Base-by-base conservation (phyloP, 2,797 vertebrate genomes). In the Cyclura pinguis region DNA sequence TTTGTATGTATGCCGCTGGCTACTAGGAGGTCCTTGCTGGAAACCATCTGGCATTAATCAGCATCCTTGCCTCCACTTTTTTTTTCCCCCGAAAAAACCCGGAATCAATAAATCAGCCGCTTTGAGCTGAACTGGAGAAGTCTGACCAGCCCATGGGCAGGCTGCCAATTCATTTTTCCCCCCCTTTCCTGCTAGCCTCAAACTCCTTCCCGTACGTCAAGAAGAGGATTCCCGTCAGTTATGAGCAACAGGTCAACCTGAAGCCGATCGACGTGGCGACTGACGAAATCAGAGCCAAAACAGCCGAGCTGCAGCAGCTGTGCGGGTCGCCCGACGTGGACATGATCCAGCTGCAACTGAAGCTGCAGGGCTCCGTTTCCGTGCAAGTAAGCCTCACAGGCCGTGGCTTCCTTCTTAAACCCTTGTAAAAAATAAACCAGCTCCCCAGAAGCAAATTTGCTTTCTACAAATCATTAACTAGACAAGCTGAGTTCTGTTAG, bases 281-380 rank as follows among this genome's bases (percentile, higher is more conserved):
- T 0, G 99, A 99, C 69, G 98, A 99, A 97, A 99, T 99, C 97
- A 98, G 97, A 95, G 98, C 98, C 5, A 98, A 98, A 57, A 99
- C 98, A 0, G 97, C 96, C 0, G 99, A 99, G 94, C 95, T 99
- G 91, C 97, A 97, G 88, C 98, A 99, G 42, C 98, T 99, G 14
- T 99, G 99, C 95, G 98, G 98, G 80, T 96, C 97, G 42, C 96
- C 96, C 20, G 99, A 99, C 0, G 98, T 99, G 32, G 97, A 98
- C 93, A 98, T 97, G 99, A 99, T 99, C 96, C 98, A 99, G 88
- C 98, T 99, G 86, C 99, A 99, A 94, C 98, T 99, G 89, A 99
- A 99, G 89, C 92, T 99, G 88, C 99, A 99, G 94, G 99, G 99
- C 95, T 99, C 99, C n/a, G 98, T 99, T 89, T 99, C 98, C 1